These are phyloP conservation scores for Drosophila ohnishii DNA, from an alignment of 1,140 invertebrate species.

Conservation along the genomic window DNA sequence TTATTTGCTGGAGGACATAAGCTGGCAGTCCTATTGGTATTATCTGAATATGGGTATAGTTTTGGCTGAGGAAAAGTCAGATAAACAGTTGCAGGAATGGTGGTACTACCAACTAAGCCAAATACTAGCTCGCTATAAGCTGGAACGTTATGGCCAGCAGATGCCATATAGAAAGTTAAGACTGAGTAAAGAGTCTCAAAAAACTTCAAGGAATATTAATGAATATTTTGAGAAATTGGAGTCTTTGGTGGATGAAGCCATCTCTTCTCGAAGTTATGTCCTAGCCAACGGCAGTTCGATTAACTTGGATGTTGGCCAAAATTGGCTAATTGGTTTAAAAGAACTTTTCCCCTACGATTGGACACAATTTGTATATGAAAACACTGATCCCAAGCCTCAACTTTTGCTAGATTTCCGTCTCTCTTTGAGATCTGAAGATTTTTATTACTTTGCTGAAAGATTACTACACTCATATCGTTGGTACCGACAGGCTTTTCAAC, in stretches of 20 bases:
- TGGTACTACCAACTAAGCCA: constrained; percentile 51
- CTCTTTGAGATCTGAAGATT: constrained; percentile 21
- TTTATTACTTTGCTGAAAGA: constrained; percentile 45
- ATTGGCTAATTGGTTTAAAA: constrained; percentile 29
- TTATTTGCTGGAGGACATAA: constrained; percentile 34
- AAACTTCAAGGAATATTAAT: not conserved
- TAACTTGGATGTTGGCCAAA: constrained; percentile 17
- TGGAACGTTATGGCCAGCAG: constrained; percentile 49
- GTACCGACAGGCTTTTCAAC: constrained; percentile 27
- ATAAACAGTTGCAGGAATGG: constrained; percentile 40
- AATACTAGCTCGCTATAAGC: constrained; percentile 52
- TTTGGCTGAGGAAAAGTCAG: constrained; percentile 5
- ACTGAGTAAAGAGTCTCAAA: not conserved
- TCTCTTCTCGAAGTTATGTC: not conserved
- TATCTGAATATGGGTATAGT: constrained; percentile 54
- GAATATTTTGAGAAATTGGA: constrained; percentile 10
- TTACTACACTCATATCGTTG: constrained; percentile 26
- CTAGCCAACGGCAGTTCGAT: constrained; percentile 30
- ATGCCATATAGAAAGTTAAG: constrained; percentile 18
- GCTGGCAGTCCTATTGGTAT: constrained; percentile 59
- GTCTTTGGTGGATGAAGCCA: not conserved
- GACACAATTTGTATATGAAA: constrained; percentile 6
- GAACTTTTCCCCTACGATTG: constrained; percentile 51
- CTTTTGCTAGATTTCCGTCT: constrained; percentile 31
- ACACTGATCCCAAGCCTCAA: not conserved